These are phyloP conservation scores for Harpagifer antarcticus DNA, from an alignment of 2,797 vertebrate species.

Conservation along the genomic window DNA sequence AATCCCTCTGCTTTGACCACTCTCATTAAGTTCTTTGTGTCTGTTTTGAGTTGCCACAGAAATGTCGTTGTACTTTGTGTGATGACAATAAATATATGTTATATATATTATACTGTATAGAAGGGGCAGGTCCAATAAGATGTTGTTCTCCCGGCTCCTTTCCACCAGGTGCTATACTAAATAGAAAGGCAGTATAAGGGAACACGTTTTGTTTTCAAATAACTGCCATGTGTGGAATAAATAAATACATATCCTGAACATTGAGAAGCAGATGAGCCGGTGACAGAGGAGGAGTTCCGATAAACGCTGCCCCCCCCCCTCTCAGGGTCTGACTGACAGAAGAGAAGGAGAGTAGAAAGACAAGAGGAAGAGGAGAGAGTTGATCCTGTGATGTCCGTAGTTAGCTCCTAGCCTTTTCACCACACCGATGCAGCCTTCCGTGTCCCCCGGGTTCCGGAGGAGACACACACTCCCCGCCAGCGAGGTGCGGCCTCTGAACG, in stretches of 20 bases:
- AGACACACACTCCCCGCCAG: conserved; percentile 95
- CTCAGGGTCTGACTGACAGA: conserved; percentile 60
- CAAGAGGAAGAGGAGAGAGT: neutral
- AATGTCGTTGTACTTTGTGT: no score
- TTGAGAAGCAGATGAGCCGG: conserved; percentile 75
- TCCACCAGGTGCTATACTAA: no score
- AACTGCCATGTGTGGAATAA: no score
- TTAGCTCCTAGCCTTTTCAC: conserved; percentile 82
- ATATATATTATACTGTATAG: no score
- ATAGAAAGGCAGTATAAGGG: no score
- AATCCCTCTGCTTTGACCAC: no score
- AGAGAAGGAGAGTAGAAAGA: conserved; percentile 52
- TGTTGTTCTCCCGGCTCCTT: no score
- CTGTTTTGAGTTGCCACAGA: no score
- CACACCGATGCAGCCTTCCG: conserved; percentile 77
- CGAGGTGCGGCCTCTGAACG: conserved; percentile 93
- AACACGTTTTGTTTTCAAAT: no score
- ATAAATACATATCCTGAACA: conserved; percentile 3
- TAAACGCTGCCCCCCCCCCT: conserved; percentile 56
- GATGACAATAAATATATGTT: no score
- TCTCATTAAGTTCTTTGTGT: no score
- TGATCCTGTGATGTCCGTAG: conserved; percentile 77
- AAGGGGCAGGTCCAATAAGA: no score
- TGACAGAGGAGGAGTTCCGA: conserved; percentile 46
- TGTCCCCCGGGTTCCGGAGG: conserved; percentile 83